phyloP scores from a whole-genome alignment of 2,113 vertebrate genomes.

The Phyllostomus discolor region DNA sequence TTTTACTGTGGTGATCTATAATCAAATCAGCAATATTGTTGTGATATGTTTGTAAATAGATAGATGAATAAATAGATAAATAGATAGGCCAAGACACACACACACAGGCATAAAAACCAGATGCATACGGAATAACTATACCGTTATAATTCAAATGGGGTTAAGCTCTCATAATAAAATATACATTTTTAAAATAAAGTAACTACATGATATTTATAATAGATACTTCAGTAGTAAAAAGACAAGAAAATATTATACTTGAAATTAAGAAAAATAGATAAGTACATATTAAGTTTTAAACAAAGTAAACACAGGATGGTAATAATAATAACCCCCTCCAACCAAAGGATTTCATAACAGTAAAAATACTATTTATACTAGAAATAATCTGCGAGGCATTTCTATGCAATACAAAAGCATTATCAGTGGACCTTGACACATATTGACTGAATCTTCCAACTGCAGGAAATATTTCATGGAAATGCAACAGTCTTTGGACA shows the following conservation, averaged over 20 bases:
- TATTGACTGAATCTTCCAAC: background rate
- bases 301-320: background rate
- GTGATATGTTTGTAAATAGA: background rate
- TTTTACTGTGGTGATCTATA: background rate
- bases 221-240: background rate
- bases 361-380: background rate
- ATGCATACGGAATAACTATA: background rate
- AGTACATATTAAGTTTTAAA: background rate
- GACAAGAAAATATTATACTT: background rate
- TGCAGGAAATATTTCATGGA: background rate
- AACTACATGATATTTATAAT: background rate
- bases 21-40: background rate
- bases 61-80: background rate
- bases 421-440: background rate
- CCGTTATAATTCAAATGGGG: background rate
- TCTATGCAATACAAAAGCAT: background rate
- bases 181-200: background rate
- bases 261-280: background rate
- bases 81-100: background rate
- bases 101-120: background rate
- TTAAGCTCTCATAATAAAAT: background rate
- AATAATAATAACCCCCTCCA: background rate
- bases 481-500: background rate
- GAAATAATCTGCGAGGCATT: background rate
- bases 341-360: conserved; percentile 1